Conservation (phyloP, 2,797 vertebrate genomes). For the Aulostomus chinensis region DNA sequence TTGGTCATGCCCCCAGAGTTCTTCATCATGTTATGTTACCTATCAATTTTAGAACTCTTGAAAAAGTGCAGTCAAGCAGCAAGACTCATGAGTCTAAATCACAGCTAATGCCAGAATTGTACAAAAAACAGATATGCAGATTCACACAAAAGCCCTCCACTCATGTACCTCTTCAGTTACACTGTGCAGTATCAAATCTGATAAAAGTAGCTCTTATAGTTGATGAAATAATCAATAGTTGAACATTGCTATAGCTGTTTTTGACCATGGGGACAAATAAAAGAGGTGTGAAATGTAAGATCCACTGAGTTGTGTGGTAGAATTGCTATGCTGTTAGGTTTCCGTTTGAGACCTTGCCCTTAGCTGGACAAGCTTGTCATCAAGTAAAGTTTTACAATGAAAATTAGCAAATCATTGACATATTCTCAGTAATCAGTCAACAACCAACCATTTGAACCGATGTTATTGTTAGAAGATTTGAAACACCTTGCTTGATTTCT, state of each 20-base stretch:
- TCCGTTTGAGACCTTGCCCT: not conserved
- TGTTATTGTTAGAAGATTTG: not conserved
- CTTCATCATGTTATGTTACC: too few relatives aligned
- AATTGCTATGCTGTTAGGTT: slow-evolving; percentile 3
- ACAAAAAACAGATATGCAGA: too few relatives aligned
- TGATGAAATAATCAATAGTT: not conserved
- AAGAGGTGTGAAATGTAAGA: not conserved
- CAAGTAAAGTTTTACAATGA: slow-evolving; percentile 10
- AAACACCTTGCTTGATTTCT: too few relatives aligned
- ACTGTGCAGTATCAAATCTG: too few relatives aligned
- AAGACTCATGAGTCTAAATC: too few relatives aligned
- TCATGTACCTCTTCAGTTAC: too few relatives aligned
- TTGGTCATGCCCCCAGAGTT: too few relatives aligned
- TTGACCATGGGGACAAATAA: not conserved
- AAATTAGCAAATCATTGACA: slow-evolving; percentile 29
- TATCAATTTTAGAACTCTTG: too few relatives aligned
- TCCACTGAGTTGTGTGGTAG: not conserved
- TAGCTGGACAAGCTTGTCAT: not conserved
- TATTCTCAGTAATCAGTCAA: slow-evolving; percentile 10
- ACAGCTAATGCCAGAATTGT: too few relatives aligned
- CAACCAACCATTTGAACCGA: slow-evolving; percentile 18
- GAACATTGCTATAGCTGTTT: not conserved
- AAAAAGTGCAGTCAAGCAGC: too few relatives aligned
- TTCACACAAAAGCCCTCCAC: too few relatives aligned
- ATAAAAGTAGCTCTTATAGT: too few relatives aligned